These are phyloP conservation scores for Adrianichthys oophorus DNA, from an alignment of 2,797 vertebrate genomes.

Conservation along the genomic window DNA sequence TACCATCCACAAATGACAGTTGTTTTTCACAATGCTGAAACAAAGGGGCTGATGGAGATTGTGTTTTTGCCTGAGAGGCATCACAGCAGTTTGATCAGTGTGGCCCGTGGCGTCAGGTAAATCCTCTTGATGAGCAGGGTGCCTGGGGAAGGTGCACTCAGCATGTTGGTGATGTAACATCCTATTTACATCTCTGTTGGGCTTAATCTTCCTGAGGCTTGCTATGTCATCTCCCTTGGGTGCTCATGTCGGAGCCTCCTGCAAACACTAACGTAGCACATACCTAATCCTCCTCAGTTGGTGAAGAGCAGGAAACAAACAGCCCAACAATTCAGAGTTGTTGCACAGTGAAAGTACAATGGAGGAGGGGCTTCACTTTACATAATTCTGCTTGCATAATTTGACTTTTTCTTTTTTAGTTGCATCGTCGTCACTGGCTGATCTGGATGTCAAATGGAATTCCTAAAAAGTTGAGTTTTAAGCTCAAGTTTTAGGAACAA, in stretches of 20 bases:
- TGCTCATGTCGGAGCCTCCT: slow-evolving; percentile 39
- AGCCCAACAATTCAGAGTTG: neutral
- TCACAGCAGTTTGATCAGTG: slow-evolving; percentile 8
- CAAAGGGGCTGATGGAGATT: too few species aligned
- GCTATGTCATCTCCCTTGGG: slow-evolving; percentile 62
- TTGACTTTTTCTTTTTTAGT: neutral
- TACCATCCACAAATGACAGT: too few species aligned
- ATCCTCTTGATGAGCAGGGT: slow-evolving; percentile 42
- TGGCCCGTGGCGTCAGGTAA: slow-evolving; percentile 20
- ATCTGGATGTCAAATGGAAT: slow-evolving; percentile 24
- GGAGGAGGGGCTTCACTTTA: too few species aligned
- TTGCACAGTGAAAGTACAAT: too few species aligned
- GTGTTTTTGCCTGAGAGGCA: neutral
- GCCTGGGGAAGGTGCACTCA: slow-evolving; percentile 44
- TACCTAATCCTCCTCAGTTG: slow-evolving; percentile 43
- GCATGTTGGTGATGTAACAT: slow-evolving; percentile 65
- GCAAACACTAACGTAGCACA: slow-evolving; percentile 20
- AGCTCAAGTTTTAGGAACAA: slow-evolving; percentile 14
- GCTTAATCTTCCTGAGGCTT: slow-evolving; percentile 62
- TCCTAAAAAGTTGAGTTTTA: slow-evolving; percentile 37
- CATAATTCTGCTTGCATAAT: neutral
- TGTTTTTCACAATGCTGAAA: too few species aligned
- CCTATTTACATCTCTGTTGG: slow-evolving; percentile 67
- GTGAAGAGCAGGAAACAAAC: slow-evolving; percentile 21
- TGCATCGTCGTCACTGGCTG: slow-evolving; percentile 15